Evolutionary conservation across 2,888 invertebrate species (phyloP), one percentile per base, ranked within the genome.

Genomic region (Rhodophaea formosa): DNA sequence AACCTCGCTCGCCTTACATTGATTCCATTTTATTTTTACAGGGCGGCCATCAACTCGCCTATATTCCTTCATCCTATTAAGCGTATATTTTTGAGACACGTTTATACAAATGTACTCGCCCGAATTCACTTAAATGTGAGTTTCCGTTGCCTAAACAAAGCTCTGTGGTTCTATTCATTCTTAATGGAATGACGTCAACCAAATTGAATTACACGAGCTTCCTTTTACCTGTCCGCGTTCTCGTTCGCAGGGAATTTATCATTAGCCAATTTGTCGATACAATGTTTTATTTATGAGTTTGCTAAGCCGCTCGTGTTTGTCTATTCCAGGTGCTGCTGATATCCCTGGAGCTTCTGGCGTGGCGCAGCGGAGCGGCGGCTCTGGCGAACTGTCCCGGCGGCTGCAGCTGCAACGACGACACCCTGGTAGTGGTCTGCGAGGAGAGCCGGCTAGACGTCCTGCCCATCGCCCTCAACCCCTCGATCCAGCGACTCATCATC

Each of bases 381-480:
- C 87, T 95, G 64, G 95, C 95, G 58, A 95, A 96, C 87, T 98
- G 97, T 78, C 97, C 97, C n/a, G 93, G 88, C 62, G 96, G 95
- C 68, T 98, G 98, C 87, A 93, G 92, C 80, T 98, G 98, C 91
- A 96, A 97, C 87, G 97, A 98, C 78, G 97, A 97, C 66, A 97
- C 95, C 8, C 93, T 96, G 67, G 95, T 96, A 59, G 97, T 97
- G 53, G 94, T 95, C 67, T 98, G 97, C 86, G 95, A 96, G 70
- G 95, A 95, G 77, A 96, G 96, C 76, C 95, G 95, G 68, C 92
- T 98, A 62, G 97, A 97, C 87, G 96, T 97, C 57, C 93, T 98
- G 62, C 97, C 97, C 62, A 97, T 97, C 74, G 96, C 97, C 2
- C 92, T 98, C 64, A 98, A 98, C 88, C 98, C 98, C 44, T 96